Conservation (phyloP, 92 coral and sea anemone species). For the Micromussa lordhowensis region DNA sequence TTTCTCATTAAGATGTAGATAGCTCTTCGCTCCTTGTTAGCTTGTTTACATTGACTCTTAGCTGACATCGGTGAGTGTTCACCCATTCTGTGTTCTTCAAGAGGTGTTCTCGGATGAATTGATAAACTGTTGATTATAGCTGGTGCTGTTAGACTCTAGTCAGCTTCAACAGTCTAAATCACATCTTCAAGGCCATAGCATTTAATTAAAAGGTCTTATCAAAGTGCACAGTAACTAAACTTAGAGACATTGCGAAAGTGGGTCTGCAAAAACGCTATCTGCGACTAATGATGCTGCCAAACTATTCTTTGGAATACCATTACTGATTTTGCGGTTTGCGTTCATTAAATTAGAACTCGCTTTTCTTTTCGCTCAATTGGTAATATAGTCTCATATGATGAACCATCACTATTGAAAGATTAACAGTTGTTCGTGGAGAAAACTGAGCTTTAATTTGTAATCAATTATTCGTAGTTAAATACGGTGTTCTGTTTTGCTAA, state of each 20-base stretch:
- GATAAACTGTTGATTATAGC: neutral
- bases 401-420: neutral
- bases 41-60: constrained; percentile 38
- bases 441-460: neutral
- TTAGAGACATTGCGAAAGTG: neutral
- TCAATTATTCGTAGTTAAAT: neutral
- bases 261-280: neutral
- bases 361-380: neutral
- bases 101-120: constrained; percentile 18
- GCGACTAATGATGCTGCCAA: neutral
- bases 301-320: neutral
- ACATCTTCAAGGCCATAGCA: neutral
- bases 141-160: neutral
- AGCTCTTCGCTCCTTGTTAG: constrained; percentile 49
- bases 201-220: neutral
- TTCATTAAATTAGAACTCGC: neutral
- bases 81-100: neutral
- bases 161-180: neutral
- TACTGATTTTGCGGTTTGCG: neutral
- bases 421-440: neutral
- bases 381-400: neutral
- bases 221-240: neutral
- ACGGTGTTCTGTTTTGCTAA: neutral
- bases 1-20: constrained; percentile 7
- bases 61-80: neutral